phyloP scores from a whole-genome alignment of 2,113 vertebrate species.

The Echinops telfairi region DNA sequence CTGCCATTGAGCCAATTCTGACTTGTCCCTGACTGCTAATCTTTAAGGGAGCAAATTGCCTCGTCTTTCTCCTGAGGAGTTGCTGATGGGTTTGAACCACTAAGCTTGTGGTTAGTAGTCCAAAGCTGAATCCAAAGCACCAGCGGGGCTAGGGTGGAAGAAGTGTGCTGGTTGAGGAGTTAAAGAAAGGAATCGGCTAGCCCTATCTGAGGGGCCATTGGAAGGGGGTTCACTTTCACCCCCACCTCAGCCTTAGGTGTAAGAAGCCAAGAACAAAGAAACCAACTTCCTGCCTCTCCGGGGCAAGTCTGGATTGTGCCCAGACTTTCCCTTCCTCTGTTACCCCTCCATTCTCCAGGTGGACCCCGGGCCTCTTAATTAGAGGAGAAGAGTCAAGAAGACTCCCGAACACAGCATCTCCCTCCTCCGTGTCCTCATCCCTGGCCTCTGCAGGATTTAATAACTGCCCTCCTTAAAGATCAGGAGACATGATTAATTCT shows the following conservation, averaged over 20 bases:
- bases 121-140: too few species aligned
- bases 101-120: too few species aligned
- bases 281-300: not conserved
- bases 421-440: not conserved
- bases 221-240: too few species aligned
- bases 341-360: not conserved
- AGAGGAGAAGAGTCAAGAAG: constrained; percentile 39
- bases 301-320: not conserved
- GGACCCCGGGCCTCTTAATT: constrained; percentile 46
- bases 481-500: constrained; percentile 85
- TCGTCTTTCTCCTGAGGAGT: too few species aligned
- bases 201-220: not conserved
- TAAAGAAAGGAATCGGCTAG: too few species aligned
- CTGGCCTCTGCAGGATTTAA: constrained; percentile 78
- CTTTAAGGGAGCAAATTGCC: too few species aligned
- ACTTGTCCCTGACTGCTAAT: too few species aligned
- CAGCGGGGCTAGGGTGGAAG: not conserved
- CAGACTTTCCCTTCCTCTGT: not conserved
- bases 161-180: not conserved
- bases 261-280: not conserved
- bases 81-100: too few species aligned
- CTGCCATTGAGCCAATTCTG: too few species aligned
- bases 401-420: not conserved
- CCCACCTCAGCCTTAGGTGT: not conserved
- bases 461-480: constrained; percentile 83